Conservation (phyloP, 1,140 invertebrate species). For the Drosophila repletoides region DNA sequence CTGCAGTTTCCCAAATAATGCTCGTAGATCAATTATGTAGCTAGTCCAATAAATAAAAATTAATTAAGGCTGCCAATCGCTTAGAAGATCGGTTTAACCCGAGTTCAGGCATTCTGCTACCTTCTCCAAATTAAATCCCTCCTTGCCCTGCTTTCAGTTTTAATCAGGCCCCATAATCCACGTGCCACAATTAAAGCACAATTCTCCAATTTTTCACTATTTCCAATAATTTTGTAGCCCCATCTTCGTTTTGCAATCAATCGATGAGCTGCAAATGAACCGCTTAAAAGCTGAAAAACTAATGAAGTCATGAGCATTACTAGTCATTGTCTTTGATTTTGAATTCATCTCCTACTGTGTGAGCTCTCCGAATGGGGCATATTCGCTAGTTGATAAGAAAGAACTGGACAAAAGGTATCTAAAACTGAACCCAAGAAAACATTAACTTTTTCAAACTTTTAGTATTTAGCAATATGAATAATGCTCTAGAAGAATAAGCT, state of each 20-base stretch:
- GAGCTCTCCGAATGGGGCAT: not conserved
- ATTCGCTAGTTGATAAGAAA: not conserved
- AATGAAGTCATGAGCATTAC: conserved; percentile 30
- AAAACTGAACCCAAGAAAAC: no score
- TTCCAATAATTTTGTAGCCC: not conserved
- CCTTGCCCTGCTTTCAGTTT: no score
- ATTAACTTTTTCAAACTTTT: not conserved
- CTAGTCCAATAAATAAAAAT: no score
- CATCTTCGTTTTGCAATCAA: not conserved
- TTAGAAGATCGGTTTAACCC: no score
- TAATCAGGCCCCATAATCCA: conserved; percentile 9
- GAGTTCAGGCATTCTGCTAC: no score
- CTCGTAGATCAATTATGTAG: no score
- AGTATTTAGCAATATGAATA: no score
- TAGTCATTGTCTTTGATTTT: conserved; percentile 7
- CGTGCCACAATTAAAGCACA: not conserved
- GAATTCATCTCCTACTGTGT: not conserved
- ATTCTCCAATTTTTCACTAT: not conserved
- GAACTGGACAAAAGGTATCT: no score
- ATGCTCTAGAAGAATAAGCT: no score
- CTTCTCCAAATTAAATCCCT: no score
- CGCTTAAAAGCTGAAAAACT: conserved; percentile 1
- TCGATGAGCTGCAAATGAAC: conserved; percentile 10
- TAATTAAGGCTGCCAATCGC: no score
- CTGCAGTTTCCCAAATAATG: no score